These are phyloP conservation scores for Cordilura impudica DNA, from an alignment of 2,888 invertebrate genomes.

Conservation along the genomic window DNA sequence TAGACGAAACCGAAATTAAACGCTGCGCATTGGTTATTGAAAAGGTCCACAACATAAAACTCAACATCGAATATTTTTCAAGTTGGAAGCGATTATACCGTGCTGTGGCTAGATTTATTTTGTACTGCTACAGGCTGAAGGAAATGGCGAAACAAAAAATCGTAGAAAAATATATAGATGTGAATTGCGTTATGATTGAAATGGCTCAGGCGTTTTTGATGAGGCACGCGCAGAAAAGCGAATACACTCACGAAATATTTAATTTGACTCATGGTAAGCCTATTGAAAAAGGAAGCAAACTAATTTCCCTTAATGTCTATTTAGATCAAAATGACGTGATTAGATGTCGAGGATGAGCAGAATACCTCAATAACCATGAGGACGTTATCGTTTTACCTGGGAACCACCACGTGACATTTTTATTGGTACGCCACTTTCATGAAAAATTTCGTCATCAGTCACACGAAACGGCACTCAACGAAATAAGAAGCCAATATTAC, in stretches of 20 bases:
- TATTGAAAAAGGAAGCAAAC: no score
- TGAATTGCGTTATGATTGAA: no score
- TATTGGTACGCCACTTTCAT: not conserved
- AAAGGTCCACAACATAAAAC: not conserved
- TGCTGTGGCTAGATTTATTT: slow-evolving; percentile 37
- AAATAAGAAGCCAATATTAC: no score
- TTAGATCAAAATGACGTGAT: not conserved
- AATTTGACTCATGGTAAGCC: no score
- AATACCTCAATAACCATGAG: not conserved
- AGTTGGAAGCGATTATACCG: slow-evolving; percentile 48
- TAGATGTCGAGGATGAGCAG: not conserved
- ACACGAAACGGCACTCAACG: no score
- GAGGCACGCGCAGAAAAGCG: no score
- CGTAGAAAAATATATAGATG: no score
- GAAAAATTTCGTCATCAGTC: no score
- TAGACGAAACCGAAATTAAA: slow-evolving; percentile 5
- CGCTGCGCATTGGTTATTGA: slow-evolving; percentile 14
- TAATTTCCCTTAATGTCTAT: no score
- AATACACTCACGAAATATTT: no score
- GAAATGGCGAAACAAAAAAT: not conserved
- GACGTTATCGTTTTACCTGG: slow-evolving; percentile 6
- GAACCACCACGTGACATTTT: not conserved
- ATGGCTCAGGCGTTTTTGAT: no score
- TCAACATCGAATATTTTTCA: slow-evolving; percentile 44
- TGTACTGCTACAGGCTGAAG: slow-evolving; percentile 22